These are phyloP conservation scores for Drosophila trapezifrons DNA, from an alignment of 1,140 invertebrate species.

Conservation along the genomic window DNA sequence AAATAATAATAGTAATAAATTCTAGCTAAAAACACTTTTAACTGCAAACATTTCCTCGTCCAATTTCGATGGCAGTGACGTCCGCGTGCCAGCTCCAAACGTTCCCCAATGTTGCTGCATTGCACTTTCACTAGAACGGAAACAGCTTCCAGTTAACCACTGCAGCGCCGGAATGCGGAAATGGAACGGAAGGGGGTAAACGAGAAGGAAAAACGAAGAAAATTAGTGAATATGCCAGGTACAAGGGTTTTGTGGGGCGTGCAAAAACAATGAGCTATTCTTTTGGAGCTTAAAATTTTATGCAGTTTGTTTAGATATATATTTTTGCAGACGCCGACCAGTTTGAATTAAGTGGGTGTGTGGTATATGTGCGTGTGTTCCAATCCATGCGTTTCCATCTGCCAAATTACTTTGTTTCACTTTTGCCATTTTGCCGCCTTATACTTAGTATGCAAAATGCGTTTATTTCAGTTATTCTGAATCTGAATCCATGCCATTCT, in stretches of 20 bases:
- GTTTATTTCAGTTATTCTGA: constrained; percentile 46
- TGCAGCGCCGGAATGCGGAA: constrained; percentile 39
- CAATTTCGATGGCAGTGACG: constrained; percentile 73
- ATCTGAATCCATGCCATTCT: constrained; percentile 62
- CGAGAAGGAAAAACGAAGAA: constrained; percentile 34
- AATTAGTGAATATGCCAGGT: constrained; percentile 29
- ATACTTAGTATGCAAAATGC: constrained; percentile 67
- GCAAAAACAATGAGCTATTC: constrained; percentile 59
- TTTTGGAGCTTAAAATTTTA: constrained; percentile 35
- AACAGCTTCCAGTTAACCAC: constrained; percentile 84
- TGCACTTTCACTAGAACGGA: constrained; percentile 77
- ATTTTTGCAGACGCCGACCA: constrained; percentile 59
- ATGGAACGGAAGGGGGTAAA: constrained; percentile 27
- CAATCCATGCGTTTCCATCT: constrained; percentile 74
- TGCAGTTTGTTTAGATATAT: constrained; percentile 28
- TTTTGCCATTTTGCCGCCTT: constrained; percentile 37
- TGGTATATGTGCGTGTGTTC: constrained; percentile 62
- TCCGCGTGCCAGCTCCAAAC: constrained; percentile 68
- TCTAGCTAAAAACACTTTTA: constrained; percentile 80
- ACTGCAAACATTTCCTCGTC: constrained; percentile 68
- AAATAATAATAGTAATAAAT: constrained; percentile 79
- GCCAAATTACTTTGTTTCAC: constrained; percentile 60
- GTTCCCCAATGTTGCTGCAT: constrained; percentile 34
- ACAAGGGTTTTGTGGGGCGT: constrained; percentile 42
- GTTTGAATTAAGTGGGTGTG: constrained; percentile 44